Base-by-base conservation (phyloP, 2,113 vertebrate genomes). In the Desmodus rotundus region DNA sequence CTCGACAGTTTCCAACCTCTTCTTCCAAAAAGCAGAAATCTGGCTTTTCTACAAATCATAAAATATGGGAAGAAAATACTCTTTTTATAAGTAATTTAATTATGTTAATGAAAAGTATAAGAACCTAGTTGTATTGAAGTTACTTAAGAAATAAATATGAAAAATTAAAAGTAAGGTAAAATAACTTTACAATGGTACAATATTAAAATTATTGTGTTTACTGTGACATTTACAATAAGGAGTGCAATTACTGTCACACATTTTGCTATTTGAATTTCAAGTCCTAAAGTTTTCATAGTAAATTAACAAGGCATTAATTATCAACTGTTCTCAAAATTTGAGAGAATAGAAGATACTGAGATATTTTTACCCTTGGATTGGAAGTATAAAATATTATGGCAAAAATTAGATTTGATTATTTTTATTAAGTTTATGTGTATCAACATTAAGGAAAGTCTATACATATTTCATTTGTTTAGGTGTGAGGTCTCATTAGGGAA, bases 1-100 rank as follows among this genome's bases (percentile, higher is more conserved):
- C 99, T 87, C 99, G 98, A 88, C 99, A 99, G 67, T 99, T 98
- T 85, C 99, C 99, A 1, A 98, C 96, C 45, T 99, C 99, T 80
- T 99, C 98, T 22, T 98, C 93, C 13, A 99, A 96, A 85, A 99
- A 98, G 88, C 99, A 99, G 8, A 99, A 99, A 73, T 97, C 95
- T 58, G 99, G 99, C 41, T 99, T 98, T 93, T 96, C 99, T 99
- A 28, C 0, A n/a, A 97, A 95, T 65, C 63, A 91, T 10, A 38
- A 86, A 77, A 89, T 61, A 4, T 77, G 87, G 85, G 43, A 97
- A 90, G 82, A 7, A 36, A 90, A 19, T 76, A 56, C 56, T 19
- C 87, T 20, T 70, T 82, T 70, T 78, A 33, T 91, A 33, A 87
- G 76, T 63, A 41, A 47, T n/a, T 94, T 54, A 68, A 22, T 89